Evolutionary conservation across 23 tunicate genomes (phyloP).

Genomic region (Phallusia fumigata): DNA sequence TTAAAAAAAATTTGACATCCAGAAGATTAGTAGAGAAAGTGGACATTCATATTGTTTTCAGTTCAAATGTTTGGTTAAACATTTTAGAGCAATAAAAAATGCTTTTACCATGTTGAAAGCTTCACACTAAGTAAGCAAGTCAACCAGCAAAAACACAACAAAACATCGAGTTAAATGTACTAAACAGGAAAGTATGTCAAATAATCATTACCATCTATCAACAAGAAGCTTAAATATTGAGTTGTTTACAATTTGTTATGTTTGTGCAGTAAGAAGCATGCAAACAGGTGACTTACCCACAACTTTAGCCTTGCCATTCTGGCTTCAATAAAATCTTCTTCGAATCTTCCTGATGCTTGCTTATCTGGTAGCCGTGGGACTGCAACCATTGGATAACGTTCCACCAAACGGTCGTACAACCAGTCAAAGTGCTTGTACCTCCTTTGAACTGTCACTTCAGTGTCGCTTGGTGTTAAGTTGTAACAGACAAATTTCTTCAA

Average conservation of each 20-base stretch:
- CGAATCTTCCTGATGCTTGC: constrained; percentile 95
- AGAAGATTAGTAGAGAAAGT: too few relatives aligned
- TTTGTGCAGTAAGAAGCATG: not conserved
- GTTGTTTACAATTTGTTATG: not conserved
- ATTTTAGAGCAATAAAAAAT: too few relatives aligned
- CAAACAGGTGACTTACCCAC: constrained; percentile 53
- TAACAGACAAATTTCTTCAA: constrained; percentile 91
- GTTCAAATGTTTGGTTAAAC: too few relatives aligned
- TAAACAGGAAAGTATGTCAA: too few relatives aligned
- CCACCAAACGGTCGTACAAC: constrained; percentile 77
- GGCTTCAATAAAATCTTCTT: constrained; percentile 95
- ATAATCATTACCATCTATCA: too few relatives aligned
- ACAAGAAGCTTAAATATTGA: too few relatives aligned
- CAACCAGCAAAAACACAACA: too few relatives aligned
- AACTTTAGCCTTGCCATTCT: constrained; percentile 90
- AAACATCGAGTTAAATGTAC: too few relatives aligned
- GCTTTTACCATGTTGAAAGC: too few relatives aligned
- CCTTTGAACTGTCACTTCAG: constrained; percentile 76
- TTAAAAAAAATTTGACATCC: too few relatives aligned
- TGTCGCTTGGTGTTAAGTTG: constrained; percentile 86
- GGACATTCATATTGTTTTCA: too few relatives aligned
- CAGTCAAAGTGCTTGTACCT: constrained; percentile 99
- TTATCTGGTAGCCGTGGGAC: constrained; percentile 91
- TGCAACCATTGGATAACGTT: constrained; percentile 66
- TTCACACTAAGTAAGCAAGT: too few relatives aligned